Conservation (phyloP, 2,113 vertebrate species). For the Phainopepla nitens region DNA sequence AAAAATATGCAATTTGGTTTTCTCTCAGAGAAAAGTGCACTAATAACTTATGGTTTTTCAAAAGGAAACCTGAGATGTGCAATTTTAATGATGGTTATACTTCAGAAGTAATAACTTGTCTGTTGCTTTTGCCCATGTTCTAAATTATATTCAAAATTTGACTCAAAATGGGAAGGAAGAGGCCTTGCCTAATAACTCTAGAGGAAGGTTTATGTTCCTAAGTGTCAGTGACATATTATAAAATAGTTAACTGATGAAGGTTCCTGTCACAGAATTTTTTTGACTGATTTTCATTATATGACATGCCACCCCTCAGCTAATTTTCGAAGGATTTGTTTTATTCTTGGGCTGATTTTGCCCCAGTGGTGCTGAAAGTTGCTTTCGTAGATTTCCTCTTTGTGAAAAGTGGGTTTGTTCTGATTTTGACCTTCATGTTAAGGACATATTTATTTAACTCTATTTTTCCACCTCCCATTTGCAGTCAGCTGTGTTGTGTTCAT, state of each 20-base stretch:
- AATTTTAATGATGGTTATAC: neutral
- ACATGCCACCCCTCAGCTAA: slow-evolving; percentile 6
- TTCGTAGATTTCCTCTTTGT: slow-evolving; percentile 41
- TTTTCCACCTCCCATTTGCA: neutral
- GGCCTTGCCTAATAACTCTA: neutral
- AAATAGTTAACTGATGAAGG: slow-evolving; percentile 40
- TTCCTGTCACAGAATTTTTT: slow-evolving; percentile 41
- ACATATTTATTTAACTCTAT: neutral
- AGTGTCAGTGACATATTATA: slow-evolving; percentile 24
- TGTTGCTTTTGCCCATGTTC: neutral
- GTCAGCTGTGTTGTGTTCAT: neutral
- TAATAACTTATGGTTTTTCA: neutral
- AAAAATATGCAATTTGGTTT: neutral
- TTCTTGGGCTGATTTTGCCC: slow-evolving; percentile 8
- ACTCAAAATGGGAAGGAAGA: neutral
- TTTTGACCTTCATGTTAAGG: neutral
- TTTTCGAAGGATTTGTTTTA: slow-evolving; percentile 31
- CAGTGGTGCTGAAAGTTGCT: slow-evolving; percentile 43
- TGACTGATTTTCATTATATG: slow-evolving; percentile 45
- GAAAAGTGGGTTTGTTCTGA: slow-evolving; percentile 47
- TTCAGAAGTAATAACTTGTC: neutral
- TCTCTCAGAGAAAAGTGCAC: neutral
- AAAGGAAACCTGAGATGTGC: neutral
- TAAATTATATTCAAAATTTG: neutral
- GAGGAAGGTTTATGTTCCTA: slow-evolving; percentile 1